These are phyloP conservation scores for Falco biarmicus DNA, from an alignment of 2,797 vertebrate species.

Conservation along the genomic window DNA sequence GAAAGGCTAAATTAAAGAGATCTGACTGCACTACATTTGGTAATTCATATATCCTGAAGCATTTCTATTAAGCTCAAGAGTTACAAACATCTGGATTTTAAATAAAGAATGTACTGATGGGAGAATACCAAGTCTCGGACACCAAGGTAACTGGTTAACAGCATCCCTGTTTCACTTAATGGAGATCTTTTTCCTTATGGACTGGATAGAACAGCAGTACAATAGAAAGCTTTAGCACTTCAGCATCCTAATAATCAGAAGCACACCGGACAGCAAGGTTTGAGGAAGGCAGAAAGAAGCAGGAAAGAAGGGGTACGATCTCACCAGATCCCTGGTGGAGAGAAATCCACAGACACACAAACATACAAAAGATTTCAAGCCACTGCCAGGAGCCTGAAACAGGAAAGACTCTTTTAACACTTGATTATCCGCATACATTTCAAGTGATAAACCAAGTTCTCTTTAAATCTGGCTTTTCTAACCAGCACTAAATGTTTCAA, in stretches of 20 bases:
- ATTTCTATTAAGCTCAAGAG: neutral
- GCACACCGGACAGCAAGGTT: neutral
- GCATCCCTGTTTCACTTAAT: neutral
- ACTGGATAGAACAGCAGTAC: neutral
- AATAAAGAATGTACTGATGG: neutral
- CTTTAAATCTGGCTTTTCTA: neutral
- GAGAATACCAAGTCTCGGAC: neutral
- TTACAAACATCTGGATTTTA: fast-evolving
- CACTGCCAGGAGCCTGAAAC: neutral
- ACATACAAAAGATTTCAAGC: neutral
- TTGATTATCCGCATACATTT: neutral
- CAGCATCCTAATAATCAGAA: neutral
- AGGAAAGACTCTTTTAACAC: neutral
- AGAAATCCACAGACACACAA: neutral
- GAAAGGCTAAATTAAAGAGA: neutral
- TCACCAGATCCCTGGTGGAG: neutral
- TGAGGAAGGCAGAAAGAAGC: neutral
- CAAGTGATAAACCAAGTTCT: neutral
- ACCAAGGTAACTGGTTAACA: neutral
- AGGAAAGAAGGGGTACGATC: fast-evolving
- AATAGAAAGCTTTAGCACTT: neutral
- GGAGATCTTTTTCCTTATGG: neutral
- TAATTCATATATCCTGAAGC: neutral
- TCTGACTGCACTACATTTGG: neutral
- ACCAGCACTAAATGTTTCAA: neutral